phyloP scores from a whole-genome alignment of 2,888 invertebrate genomes.

The Pegoplata infirma region DNA sequence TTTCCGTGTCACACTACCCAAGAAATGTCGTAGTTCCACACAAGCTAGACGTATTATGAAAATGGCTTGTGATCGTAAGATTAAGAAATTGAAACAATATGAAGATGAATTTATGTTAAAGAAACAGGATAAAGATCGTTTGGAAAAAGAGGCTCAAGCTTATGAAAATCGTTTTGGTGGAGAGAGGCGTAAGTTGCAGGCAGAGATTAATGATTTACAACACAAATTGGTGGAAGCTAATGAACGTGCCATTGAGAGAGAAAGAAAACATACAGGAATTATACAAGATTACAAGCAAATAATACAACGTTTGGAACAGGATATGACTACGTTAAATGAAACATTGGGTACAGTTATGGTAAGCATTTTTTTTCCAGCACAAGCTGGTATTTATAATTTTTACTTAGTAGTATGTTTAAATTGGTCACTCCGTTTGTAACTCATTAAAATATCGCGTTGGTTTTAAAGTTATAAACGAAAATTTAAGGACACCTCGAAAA shows the following conservation, averaged over 20 bases:
- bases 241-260: slow-evolving; percentile 85
- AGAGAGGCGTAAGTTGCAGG: slow-evolving; percentile 78
- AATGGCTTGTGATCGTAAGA: slow-evolving; percentile 92
- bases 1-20: slow-evolving; percentile 97
- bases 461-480: no score
- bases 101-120: slow-evolving; percentile 91
- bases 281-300: slow-evolving; percentile 95
- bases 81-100: slow-evolving; percentile 96
- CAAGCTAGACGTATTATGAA: slow-evolving; percentile 93
- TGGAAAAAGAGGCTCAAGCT: slow-evolving; percentile 83
- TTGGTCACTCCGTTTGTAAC: no score
- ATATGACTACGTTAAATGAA: slow-evolving; percentile 84
- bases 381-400: no score
- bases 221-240: slow-evolving; percentile 88
- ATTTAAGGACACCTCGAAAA: no score
- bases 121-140: slow-evolving; percentile 84
- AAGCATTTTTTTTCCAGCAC: no score
- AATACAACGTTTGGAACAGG: slow-evolving; percentile 91
- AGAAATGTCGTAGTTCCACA: slow-evolving; percentile 95
- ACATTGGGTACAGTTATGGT: slow-evolving; percentile 82
- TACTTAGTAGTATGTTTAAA: no score
- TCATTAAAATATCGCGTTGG: no score
- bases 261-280: slow-evolving; percentile 87
- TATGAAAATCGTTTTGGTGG: slow-evolving; percentile 83
- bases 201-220: slow-evolving; percentile 81